Conservation (phyloP, 2,113 vertebrate genomes). For the Microtus oregoni region DNA sequence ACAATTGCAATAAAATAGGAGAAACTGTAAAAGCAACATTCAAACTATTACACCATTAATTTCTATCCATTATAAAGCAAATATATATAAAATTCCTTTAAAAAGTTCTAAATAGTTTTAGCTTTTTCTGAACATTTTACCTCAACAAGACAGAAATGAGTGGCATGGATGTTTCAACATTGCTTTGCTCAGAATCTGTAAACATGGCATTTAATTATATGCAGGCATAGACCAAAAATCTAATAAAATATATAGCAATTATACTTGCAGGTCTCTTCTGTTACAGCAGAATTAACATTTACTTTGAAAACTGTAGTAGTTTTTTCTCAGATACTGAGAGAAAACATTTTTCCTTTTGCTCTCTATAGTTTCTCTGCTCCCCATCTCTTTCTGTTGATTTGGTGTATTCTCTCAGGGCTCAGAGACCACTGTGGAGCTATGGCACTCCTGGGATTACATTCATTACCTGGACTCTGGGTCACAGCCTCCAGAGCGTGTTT, state of each 20-base stretch:
- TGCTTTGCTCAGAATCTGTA: background rate
- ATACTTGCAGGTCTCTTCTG: background rate
- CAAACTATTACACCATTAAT: background rate
- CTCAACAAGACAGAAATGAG: background rate
- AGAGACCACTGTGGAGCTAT: background rate
- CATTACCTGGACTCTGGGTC: background rate
- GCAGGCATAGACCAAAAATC: background rate
- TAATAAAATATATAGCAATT: background rate
- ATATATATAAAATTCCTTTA: background rate
- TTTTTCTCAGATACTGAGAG: background rate
- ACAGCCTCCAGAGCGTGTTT: background rate
- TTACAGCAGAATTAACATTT: background rate
- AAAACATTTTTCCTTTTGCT: background rate
- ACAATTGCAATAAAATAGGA: background rate
- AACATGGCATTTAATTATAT: background rate
- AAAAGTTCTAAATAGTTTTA: conserved; percentile 2
- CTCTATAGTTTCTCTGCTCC: background rate
- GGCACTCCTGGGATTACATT: background rate
- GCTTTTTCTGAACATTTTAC: background rate
- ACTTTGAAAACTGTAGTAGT: background rate
- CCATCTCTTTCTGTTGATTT: background rate
- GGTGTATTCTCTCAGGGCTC: background rate
- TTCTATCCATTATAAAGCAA: background rate
- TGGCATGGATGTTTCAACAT: background rate
- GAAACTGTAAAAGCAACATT: background rate